Evolutionary conservation across 2,888 invertebrate species (phyloP), one percentile per base, ranked within the genome.

Genomic region (Chironomus riparius): DNA sequence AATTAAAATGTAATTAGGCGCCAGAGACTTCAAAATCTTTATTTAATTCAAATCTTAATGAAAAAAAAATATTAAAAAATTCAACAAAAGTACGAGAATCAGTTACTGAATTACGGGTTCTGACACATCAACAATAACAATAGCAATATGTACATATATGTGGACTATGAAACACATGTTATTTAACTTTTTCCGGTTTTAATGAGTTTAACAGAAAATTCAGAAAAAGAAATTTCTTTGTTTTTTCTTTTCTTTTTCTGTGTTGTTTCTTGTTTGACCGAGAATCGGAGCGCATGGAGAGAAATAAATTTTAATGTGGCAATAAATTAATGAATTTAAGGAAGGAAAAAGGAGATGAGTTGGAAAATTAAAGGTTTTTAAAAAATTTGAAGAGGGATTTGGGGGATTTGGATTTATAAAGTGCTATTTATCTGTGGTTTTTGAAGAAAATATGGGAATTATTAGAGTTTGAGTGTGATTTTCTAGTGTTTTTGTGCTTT

Each of bases 111-210:
- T 38, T 38, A 38, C 38, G 38, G 72, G 18, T 38, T 73, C 47
- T 13, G 47, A 18, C 50, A 72, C 38, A 56, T 10, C 28, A 56
- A 28, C 72, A 61, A 61, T 56, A 56, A 56, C 56, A 56, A 56
- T 56, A 56, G 18, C n/a, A 56, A 56, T 15, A 62, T 18, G 22
- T 12, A 48, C 72, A 72, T 18, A 21, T 22, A 62, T 65, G 62
- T 18, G 56, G 18, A 56, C n/a, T 18, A 21, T 65, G 21, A 65
- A 65, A 62, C 72, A 73, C 61, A 73, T 73, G 72, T 62, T 73
- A 24, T 73, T 73, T 24, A 73, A 62, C 38, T 62, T 73, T 50
- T 73, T 73, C 72, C 72, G 72, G 72, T 62, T 38, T n/a, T 73
- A 73, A 73, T 73, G 62, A 65, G 65, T 65, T 65, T 65, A 21